phyloP scores from a whole-genome alignment of 2,797 vertebrate genomes.

The Myotis findleyi region DNA sequence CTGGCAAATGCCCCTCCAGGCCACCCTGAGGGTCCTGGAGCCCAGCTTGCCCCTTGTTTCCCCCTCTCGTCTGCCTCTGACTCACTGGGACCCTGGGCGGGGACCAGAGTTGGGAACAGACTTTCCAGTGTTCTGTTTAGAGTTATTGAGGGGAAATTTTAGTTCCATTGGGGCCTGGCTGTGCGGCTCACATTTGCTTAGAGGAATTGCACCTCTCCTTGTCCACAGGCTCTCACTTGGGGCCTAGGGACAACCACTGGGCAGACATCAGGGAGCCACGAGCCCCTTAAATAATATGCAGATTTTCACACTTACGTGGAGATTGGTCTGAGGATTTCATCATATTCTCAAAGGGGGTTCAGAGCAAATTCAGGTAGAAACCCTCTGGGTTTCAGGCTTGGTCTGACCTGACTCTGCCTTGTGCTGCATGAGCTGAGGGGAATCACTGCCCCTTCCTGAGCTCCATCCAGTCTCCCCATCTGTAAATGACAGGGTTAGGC shows the following conservation, averaged over 20 bases:
- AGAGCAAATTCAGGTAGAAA: not conserved
- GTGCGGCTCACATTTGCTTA: not conserved
- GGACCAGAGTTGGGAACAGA: not conserved
- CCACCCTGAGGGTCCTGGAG: not conserved
- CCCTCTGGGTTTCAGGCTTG: fast-evolving
- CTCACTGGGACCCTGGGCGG: not conserved
- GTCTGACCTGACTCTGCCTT: not conserved
- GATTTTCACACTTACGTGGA: not conserved
- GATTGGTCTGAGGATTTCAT: not conserved
- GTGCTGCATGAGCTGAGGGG: fast-evolving
- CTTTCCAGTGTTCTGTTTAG: not conserved
- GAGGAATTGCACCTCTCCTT: not conserved
- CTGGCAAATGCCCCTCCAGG: not conserved
- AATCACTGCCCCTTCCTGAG: not conserved
- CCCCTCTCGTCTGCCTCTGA: not conserved
- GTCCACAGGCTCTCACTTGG: not conserved
- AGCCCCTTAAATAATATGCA: not conserved
- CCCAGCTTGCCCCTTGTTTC: not conserved
- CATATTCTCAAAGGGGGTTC: not conserved
- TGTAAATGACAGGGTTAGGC: not conserved
- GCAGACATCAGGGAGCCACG: not conserved
- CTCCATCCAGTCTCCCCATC: not conserved
- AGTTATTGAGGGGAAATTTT: not conserved
- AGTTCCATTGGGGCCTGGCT: not conserved
- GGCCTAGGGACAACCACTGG: not conserved